Base-by-base conservation (phyloP, 2,888 invertebrate genomes). In the Electrophaes corylata region DNA sequence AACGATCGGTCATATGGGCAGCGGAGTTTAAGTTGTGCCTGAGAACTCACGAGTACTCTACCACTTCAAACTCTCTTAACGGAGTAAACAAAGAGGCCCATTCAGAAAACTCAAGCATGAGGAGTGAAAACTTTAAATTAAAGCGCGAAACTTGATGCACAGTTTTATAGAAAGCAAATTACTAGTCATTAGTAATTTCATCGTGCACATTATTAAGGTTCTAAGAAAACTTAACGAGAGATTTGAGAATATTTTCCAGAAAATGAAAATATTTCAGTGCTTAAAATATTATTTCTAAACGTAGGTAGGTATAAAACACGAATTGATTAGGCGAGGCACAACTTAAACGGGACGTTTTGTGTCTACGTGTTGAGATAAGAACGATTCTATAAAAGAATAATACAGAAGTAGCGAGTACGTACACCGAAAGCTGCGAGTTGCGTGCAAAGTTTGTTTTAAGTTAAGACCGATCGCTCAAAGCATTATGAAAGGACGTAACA, bases 391-490 rank as follows among this genome's bases (percentile, higher is more conserved):
- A 55, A 54, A 50, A 39, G 39, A 79, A 82, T 73, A 76, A 52
- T 60, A 65, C 54, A 60, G 54, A 62, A 70, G 67, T 85, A 88
- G 88, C 88, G 67, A 81, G 78, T 83, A 88, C 88, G 79, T 83
- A 89, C 90, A 90, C 86, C 86, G 84, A 90, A 91, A 91, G 91
- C 90, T 79, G 84, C 79, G 83, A 84, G 79, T 84, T 83, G 86
- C 89, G 89, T 90, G 89, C 88, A 85, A 71, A 76, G 71, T 77
- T 75, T 78, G 75, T 77, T 83, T 79, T 79, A 70, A 72, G 73
- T 79, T 69, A 75, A 79, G 88, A 83, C 89, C 89, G 88, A 89
- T 86, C 90, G 87, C 90, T 90, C 87, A 64, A 88, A 86, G 88
- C 88, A 60, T 72, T 73, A 60, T 60, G 63, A 54, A 57, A 60